Base-by-base conservation (phyloP, 2,888 invertebrate species). In the Tenthredo amoena region DNA sequence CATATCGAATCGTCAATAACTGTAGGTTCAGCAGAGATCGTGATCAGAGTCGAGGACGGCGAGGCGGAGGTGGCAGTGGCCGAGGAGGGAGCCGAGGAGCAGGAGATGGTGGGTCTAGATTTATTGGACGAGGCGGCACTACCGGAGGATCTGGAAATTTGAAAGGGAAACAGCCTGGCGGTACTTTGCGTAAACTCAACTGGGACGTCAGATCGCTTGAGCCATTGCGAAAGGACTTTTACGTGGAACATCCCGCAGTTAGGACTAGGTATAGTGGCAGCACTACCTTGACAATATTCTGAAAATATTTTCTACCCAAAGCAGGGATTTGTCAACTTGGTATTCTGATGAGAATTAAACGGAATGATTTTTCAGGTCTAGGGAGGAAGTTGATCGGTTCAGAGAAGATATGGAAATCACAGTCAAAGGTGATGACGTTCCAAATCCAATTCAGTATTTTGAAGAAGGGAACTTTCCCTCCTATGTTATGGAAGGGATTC, bases 191-290 rank as follows among this genome's bases (percentile, higher is more conserved):
- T 26, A 95, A 95, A 90, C 95, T 95, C 15, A 94, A 94, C 84
- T 96, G 96, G 96, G 95, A 95, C 87, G 87, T 94, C 86, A 91
- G 93, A 62, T 92, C 93, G 82, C 91, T 96, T 65, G 95, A 96
- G 89, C 96, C 97, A 37, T 96, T 98, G 91, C 96, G 97, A 91
- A 98, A 97, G 93, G 95, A 97, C 91, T 98, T 98, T 90, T 98
- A 98, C 90, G 95, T 96, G 87, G 97, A 97, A 90, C 96, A 96
- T 90, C 95, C 96, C 7, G 94, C 95, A 87, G 95, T 96, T 12
- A 91, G 95, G 71, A 95, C 93, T 87, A 94, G 96, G 90, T 92
- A 87, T 10, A 58, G 18, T 7, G 55, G 55, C 18, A 10, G 37
- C 34, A 34, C 31, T 50, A 31, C 26, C 26, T 47, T 2, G 7